Percentiles rank a stretch among this genome's conserved stretches.
phyloP scores from a whole-genome alignment of 2,888 invertebrate species.

The Agonopterix subpropinquella region DNA sequence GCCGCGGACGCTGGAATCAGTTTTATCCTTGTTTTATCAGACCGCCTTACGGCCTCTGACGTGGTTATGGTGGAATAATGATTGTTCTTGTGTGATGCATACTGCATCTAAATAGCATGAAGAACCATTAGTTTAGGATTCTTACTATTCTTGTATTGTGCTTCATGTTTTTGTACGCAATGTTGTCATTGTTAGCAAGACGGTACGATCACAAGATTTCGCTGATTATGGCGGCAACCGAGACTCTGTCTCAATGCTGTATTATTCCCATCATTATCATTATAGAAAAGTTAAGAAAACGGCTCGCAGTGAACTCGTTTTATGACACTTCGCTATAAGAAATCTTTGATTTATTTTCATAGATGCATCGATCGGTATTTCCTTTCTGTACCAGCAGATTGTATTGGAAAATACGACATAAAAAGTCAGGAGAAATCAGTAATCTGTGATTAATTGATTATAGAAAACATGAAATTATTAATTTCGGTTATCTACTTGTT shows the following conservation, averaged over 20 bases:
- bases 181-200: conserved; percentile 26
- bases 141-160: conserved; percentile 13
- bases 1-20: too few species aligned
- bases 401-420: too few species aligned
- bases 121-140: conserved; percentile 7
- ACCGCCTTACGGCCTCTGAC: too few species aligned
- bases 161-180: conserved; percentile 28
- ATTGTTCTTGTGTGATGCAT: conserved; percentile 14
- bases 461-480: too few species aligned
- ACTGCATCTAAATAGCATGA: conserved; percentile 10
- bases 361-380: conserved; percentile 1
- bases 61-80: too few species aligned
- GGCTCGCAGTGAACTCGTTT: conserved; percentile 22
- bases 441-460: too few species aligned
- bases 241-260: conserved; percentile 33
- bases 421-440: too few species aligned
- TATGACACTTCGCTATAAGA: conserved; percentile 11
- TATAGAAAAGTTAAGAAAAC: conserved; percentile 17
- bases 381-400: not conserved
- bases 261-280: conserved; percentile 41
- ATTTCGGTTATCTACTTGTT: too few species aligned
- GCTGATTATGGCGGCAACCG: conserved; percentile 35
- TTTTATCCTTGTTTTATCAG: too few species aligned
- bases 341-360: not conserved
- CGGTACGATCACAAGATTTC: conserved; percentile 42